Evolutionary conservation across 2,888 invertebrate species (phyloP), one percentile per base, ranked within the genome.

Genomic region (Melolontha melolontha): DNA sequence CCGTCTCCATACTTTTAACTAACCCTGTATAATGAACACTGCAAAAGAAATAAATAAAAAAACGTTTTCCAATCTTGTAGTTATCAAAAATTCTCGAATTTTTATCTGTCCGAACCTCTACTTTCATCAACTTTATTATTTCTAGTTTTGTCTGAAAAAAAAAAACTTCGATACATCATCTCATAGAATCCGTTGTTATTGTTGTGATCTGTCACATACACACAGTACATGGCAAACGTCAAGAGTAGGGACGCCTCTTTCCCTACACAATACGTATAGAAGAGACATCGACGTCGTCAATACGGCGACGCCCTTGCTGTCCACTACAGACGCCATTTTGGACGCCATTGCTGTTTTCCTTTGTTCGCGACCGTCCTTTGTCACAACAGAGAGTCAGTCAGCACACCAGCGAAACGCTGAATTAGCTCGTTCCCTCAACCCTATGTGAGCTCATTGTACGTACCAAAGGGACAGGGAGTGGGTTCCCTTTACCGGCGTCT

Each of bases 261-360:
- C 29, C 16, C 40, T 39, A 5, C 42, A 17, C 27, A 14, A 12
- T 22, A 27, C 5, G 1, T 27, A 17, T 11, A 39, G 39, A 41
- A 14, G 51, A 17, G 52, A 29, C 41, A 22, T 16, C 47, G 11
- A 40, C 63, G 68, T 41, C 69, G 67, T 52, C 64, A 44, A 62
- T 57, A 49, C 39, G 67, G 62, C 73, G 79, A 78, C 81, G 78
- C 81, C 80, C 79, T 72, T 76, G 79, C 79, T 80, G 80, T 80
- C 81, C 79, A 75, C 71, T 70, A 65, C 76, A 77, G 79, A 76
- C 79, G 81, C 81, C 82, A 81, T 81, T 75, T 81, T 82, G 80
- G 80, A 79, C 82, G 82, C 81, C 81, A 81, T 81, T 76, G 76
- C 77, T 70, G 70, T 68, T 65, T 34, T 68, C 55, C 65, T 68